Evolutionary conservation across 2,797 vertebrate genomes (phyloP).

Genomic region (Botia almorhae): DNA sequence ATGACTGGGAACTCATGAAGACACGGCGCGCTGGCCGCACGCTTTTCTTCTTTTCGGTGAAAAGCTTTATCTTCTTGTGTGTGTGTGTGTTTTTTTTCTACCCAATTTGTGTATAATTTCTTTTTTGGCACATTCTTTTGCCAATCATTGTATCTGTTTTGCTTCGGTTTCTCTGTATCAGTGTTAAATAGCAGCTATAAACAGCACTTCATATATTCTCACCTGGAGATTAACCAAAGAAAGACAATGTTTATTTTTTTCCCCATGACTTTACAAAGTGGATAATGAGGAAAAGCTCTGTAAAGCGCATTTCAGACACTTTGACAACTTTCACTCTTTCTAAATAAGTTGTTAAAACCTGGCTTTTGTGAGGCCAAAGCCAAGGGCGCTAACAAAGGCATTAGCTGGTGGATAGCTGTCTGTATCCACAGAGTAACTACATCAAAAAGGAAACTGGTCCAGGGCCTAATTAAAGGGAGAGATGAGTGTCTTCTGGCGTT

Average conservation of each 20-base stretch:
- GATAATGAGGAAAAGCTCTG: constrained; percentile 45
- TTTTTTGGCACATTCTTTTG: constrained; percentile 33
- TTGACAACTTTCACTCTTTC: constrained; percentile 32
- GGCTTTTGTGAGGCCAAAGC: constrained; percentile 42
- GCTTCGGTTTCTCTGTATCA: constrained; percentile 47
- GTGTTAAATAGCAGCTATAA: constrained; percentile 51
- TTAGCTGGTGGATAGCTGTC: constrained; percentile 48
- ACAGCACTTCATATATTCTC: constrained; percentile 42
- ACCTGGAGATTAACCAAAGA: constrained; percentile 54
- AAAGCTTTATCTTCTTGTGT: constrained; percentile 33
- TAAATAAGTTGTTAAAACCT: constrained; percentile 47
- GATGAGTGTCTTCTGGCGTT: constrained; percentile 76
- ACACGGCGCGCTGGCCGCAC: constrained; percentile 34
- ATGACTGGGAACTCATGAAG: constrained; percentile 50
- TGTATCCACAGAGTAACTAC: constrained; percentile 64
- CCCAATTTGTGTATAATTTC: constrained; percentile 20
- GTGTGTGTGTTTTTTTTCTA: constrained; percentile 27
- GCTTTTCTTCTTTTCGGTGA: constrained; percentile 40
- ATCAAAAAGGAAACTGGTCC: constrained; percentile 72
- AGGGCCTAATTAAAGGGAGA: constrained; percentile 79
- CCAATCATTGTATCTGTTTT: constrained; percentile 46
- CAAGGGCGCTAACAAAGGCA: constrained; percentile 38
- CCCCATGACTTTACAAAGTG: constrained; percentile 44
- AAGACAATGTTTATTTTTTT: constrained; percentile 40
- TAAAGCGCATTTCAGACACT: constrained; percentile 24